phyloP scores from a whole-genome alignment of 2,113 vertebrate genomes.

The Myiozetetes cayanensis region DNA sequence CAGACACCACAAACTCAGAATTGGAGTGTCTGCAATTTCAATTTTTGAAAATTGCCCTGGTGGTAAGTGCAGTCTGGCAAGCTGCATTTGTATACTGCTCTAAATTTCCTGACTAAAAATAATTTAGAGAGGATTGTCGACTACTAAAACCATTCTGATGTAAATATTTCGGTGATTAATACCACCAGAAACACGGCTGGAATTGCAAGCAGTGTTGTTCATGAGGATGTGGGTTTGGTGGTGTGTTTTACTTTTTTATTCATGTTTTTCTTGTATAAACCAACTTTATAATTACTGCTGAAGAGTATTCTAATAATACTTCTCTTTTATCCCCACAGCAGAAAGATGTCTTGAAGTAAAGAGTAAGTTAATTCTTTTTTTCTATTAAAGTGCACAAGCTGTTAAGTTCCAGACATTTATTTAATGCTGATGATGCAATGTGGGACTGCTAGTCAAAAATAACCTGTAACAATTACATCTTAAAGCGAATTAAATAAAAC shows the following conservation, averaged over 20 bases:
- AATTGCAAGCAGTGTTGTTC: not conserved
- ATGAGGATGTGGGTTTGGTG: not conserved
- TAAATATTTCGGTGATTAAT: accelerated
- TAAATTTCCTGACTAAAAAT: not conserved
- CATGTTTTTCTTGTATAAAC: accelerated
- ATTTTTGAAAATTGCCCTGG: accelerated
- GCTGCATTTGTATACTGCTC: accelerated
- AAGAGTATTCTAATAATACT: not conserved
- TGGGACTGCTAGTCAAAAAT: accelerated
- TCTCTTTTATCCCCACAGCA: not conserved
- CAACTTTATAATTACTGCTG: accelerated
- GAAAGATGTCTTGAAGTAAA: not conserved
- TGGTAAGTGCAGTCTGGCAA: accelerated
- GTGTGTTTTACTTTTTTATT: not conserved
- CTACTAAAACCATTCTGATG: accelerated
- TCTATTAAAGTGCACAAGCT: accelerated
- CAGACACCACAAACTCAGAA: accelerated
- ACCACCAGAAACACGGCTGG: accelerated
- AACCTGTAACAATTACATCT: accelerated
- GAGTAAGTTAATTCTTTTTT: not conserved
- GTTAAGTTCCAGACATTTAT: not conserved
- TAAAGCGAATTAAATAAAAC: not conserved
- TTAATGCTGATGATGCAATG: not conserved
- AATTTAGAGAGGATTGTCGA: accelerated
- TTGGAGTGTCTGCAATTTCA: accelerated